Conservation (phyloP, 2,888 invertebrate genomes). For the Cecidostiba fungosa region DNA sequence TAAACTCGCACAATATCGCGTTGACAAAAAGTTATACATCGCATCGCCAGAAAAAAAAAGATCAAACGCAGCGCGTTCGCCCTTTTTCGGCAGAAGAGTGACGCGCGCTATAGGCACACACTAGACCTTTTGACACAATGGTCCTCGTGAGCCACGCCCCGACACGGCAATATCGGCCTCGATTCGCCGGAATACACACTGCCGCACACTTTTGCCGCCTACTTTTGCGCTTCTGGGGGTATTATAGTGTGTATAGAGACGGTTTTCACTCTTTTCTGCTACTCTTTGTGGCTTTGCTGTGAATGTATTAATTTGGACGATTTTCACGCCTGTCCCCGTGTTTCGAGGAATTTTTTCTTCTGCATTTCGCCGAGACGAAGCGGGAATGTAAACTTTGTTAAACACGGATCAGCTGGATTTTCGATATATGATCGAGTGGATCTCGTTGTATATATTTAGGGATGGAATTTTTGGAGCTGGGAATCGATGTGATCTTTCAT, state of each 20-base stretch:
- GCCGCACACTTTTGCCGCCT: slow-evolving; percentile 31
- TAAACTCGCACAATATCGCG: slow-evolving; percentile 50
- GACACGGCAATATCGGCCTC: slow-evolving; percentile 71
- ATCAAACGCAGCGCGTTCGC: slow-evolving; percentile 32
- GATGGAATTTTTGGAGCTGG: neutral
- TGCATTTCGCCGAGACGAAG: neutral
- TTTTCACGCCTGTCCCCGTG: slow-evolving; percentile 63
- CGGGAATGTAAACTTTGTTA: slow-evolving; percentile 12
- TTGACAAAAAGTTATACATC: neutral
- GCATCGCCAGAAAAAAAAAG: slow-evolving; percentile 16
- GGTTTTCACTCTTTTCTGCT: neutral
- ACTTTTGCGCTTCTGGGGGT: slow-evolving; percentile 1
- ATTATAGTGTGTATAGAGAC: neutral
- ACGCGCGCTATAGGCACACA: neutral
- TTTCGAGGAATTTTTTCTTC: slow-evolving; percentile 74
- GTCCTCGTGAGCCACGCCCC: slow-evolving; percentile 76
- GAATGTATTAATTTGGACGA: slow-evolving; percentile 56
- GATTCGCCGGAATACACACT: slow-evolving; percentile 63
- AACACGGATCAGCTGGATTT: slow-evolving; percentile 16
- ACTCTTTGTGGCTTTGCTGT: neutral
- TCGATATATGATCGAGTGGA: slow-evolving; percentile 10
- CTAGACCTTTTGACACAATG: slow-evolving; percentile 46
- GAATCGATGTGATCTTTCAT: no score
- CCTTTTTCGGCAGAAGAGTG: slow-evolving; percentile 27
- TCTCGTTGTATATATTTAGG: no score